Percentiles rank a stretch among this genome's conserved stretches.
Evolutionary conservation across 1,140 invertebrate species (phyloP).

Genomic region (Mamestra configurata): DNA sequence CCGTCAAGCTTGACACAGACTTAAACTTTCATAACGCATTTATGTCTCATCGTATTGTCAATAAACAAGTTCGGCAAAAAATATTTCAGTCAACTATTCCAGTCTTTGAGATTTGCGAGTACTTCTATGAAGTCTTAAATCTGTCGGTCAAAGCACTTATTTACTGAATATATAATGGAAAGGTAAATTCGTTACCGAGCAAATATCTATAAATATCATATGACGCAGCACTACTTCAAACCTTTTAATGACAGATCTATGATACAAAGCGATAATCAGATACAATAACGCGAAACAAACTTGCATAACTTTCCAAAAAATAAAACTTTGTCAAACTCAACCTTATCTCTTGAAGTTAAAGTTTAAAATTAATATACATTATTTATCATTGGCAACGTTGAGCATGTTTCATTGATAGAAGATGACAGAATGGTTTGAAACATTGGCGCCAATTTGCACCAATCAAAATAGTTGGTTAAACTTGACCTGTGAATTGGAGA

Average conservation of each 20-base stretch:
- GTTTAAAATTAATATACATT: not conserved
- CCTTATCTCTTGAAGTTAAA: constrained; percentile 3
- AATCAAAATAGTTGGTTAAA: constrained; percentile 70
- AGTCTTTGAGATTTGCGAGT: constrained; percentile 1
- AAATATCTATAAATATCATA: constrained; percentile 39
- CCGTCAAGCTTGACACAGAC: no score
- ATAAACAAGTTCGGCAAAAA: constrained; percentile 15
- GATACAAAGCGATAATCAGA: constrained; percentile 46
- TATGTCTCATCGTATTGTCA: not conserved
- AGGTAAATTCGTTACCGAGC: constrained; percentile 28
- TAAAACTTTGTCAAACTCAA: not conserved
- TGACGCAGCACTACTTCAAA: constrained; percentile 34
- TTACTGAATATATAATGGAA: constrained; percentile 27
- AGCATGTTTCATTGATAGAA: constrained; percentile 56
- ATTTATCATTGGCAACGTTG: constrained; percentile 14
- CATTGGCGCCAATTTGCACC: constrained; percentile 70
- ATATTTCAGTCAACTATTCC: constrained; percentile 3
- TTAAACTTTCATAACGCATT: not conserved
- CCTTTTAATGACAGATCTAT: constrained; percentile 44
- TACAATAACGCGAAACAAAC: constrained; percentile 29
- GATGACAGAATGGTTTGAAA: constrained; percentile 63
- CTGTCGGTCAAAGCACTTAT: constrained; percentile 33
- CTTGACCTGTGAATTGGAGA: constrained; percentile 63
- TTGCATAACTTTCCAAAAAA: not conserved
- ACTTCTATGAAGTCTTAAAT: constrained; percentile 42